These are phyloP conservation scores for Atta texana DNA, from an alignment of 1,140 invertebrate species.

Conservation along the genomic window DNA sequence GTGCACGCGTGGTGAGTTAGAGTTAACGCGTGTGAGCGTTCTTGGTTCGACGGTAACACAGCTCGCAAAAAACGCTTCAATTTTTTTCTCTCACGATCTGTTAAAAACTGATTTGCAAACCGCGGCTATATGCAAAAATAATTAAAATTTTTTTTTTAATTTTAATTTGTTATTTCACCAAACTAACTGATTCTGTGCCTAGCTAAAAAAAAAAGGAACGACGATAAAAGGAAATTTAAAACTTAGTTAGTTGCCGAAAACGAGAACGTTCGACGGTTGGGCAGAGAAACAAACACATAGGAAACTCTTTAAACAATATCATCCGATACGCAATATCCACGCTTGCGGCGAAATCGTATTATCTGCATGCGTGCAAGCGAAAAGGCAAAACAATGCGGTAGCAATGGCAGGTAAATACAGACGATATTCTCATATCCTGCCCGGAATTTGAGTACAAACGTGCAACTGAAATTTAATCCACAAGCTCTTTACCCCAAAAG, in stretches of 20 bases:
- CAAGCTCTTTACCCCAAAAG: not conserved
- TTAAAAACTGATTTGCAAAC: not conserved
- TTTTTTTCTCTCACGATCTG: not conserved
- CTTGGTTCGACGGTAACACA: not conserved
- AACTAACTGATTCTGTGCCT: not conserved
- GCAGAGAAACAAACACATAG: conserved; percentile 3
- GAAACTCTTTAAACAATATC: conserved; percentile 57
- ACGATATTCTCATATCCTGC: conserved; percentile 25
- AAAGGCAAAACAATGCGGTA: conserved; percentile 42
- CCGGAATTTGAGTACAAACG: conserved; percentile 31
- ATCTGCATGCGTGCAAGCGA: conserved; percentile 37
- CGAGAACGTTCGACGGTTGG: conserved; percentile 1
- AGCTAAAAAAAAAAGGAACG: not conserved
- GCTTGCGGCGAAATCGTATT: conserved; percentile 60
- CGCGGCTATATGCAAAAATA: not conserved
- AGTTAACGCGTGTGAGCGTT: conserved; percentile 7
- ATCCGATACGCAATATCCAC: conserved; percentile 42
- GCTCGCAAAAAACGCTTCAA: not conserved
- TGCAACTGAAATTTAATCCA: conserved; percentile 46
- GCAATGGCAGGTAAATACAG: conserved; percentile 36
- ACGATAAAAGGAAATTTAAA: not conserved
- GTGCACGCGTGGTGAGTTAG: conserved; percentile 11
- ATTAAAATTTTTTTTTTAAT: not conserved
- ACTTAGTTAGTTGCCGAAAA: conserved; percentile 4
- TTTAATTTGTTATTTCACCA: not conserved